A percentile compares a stretch with the other conserved stretches of the same genome.
Conservation (phyloP, 2,113 vertebrate species). For the Cyphomyrus discorhynchus region DNA sequence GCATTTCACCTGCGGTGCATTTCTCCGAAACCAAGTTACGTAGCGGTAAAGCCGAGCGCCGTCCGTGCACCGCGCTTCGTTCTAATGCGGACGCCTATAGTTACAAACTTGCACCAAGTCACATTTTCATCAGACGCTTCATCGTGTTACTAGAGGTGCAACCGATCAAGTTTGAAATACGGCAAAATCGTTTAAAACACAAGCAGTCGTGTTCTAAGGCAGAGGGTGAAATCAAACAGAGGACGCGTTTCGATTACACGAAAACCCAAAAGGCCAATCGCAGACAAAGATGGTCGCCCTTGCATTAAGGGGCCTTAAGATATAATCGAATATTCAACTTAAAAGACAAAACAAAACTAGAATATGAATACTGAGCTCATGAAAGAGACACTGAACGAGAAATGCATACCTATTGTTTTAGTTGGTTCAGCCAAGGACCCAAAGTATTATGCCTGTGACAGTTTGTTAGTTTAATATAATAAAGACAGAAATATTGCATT, state of each 20-base stretch:
- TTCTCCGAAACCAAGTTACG: not conserved
- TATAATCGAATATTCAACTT: constrained; percentile 40
- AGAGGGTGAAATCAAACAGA: constrained; percentile 61
- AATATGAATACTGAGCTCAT: constrained; percentile 48
- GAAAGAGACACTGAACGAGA: constrained; percentile 28
- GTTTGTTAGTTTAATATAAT: not conserved
- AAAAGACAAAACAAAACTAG: constrained; percentile 47
- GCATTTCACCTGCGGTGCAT: constrained; percentile 31
- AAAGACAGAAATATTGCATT: constrained; percentile 27
- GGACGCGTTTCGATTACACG: constrained; percentile 17
- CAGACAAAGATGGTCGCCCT: constrained; percentile 37
- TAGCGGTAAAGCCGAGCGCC: not conserved
- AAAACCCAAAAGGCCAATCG: constrained; percentile 11
- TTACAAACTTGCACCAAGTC: constrained; percentile 17
- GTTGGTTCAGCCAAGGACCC: not conserved
- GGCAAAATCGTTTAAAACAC: constrained; percentile 53
- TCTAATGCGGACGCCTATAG: constrained; percentile 14
- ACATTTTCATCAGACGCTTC: constrained; percentile 6
- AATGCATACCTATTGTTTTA: constrained; percentile 6
- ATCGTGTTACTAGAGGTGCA: constrained; percentile 23
- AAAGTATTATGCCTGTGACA: not conserved
- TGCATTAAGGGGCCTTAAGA: constrained; percentile 37
- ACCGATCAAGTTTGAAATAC: constrained; percentile 26
- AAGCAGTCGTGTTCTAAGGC: constrained; percentile 60
- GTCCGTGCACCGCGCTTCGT: constrained; percentile 3